These are phyloP conservation scores for Lasioglossum villosulum DNA, from an alignment of 2,888 invertebrate species.

Conservation along the genomic window DNA sequence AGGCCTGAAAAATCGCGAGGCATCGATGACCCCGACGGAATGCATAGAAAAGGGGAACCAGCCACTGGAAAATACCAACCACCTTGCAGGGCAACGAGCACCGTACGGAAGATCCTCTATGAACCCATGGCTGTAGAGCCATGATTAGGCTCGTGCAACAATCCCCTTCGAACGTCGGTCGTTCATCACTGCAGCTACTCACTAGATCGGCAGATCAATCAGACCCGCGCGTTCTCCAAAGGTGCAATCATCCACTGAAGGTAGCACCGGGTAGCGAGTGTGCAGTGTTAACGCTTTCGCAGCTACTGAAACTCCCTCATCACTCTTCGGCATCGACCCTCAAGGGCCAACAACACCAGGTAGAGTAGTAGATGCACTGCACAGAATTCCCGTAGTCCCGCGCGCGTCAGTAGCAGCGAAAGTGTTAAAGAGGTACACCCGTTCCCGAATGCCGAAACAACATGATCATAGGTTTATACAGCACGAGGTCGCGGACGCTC, in stretches of 20 bases:
- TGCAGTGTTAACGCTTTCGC: constrained; percentile 4
- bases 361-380: not conserved
- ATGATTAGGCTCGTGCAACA: not conserved
- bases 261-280: not conserved
- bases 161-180: not conserved
- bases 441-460: constrained; percentile 10
- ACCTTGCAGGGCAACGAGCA: not conserved
- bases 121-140: not conserved
- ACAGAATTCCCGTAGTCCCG: not conserved
- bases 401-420: constrained; percentile 10
- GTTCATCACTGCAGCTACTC: constrained; percentile 27
- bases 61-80: constrained; percentile 1
- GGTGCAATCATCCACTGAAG: not conserved
- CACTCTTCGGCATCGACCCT: not conserved
- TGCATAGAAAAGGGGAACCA: not conserved
- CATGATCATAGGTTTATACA: not conserved
- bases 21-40: not conserved
- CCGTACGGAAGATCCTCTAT: not conserved
- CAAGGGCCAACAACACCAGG: not conserved
- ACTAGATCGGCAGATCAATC: constrained; percentile 7
- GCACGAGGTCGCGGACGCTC: constrained; percentile 2
- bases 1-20: not conserved
- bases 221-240: not conserved
- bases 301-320: not conserved
- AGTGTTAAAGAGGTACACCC: constrained; percentile 6